phyloP scores from a whole-genome alignment of 2,888 invertebrate genomes.

The Chouioia cunea region DNA sequence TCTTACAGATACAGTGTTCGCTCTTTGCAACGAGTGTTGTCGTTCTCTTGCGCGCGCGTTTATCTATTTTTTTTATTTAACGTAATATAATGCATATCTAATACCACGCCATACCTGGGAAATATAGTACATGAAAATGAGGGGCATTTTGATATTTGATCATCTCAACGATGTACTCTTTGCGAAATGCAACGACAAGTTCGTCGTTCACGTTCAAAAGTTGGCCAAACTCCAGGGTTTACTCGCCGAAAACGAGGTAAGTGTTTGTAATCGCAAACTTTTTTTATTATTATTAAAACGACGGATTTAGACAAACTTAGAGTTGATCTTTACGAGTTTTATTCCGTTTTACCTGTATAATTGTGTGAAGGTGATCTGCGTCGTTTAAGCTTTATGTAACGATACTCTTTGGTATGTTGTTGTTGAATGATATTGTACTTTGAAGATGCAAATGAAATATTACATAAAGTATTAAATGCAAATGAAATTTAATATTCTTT shows the following conservation, averaged over 20 bases:
- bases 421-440: too few relatives aligned
- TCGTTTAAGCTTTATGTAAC: neutral
- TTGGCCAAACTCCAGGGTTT: constrained; percentile 71
- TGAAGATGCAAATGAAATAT: constrained; percentile 4
- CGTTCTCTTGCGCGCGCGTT: neutral
- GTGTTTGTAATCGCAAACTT: constrained; percentile 38
- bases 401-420: too few relatives aligned
- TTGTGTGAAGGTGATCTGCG: neutral
- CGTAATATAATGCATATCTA: neutral
- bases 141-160: constrained; percentile 79
- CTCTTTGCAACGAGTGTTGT: neutral
- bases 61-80: neutral
- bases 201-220: constrained; percentile 71
- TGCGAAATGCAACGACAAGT: constrained; percentile 77
- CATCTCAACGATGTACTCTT: constrained; percentile 80
- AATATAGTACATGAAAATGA: constrained; percentile 70
- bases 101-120: neutral
- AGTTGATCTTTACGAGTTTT: neutral
- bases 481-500: neutral
- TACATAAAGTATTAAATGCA: neutral
- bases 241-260: constrained; percentile 64
- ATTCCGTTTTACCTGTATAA: neutral
- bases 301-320: neutral
- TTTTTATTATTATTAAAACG: neutral
- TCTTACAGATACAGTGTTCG: neutral